Conservation (phyloP, 2,888 invertebrate species). For the Cryptocephalus primarius region DNA sequence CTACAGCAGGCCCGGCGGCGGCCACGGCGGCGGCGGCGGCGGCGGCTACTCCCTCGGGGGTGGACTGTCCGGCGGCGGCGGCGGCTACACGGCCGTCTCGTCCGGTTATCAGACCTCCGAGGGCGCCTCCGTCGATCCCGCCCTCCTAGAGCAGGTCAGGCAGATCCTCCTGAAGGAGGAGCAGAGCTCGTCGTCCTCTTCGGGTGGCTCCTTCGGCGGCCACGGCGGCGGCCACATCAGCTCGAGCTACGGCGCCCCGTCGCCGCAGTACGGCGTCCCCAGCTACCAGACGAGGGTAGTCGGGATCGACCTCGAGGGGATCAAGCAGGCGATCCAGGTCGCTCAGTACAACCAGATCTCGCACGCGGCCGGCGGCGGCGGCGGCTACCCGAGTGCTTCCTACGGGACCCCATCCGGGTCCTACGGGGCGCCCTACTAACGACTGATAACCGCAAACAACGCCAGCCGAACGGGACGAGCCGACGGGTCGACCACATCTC, state of each 20-base stretch:
- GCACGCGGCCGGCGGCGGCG: constrained; percentile 37
- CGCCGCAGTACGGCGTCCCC: constrained; percentile 55
- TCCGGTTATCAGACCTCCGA: constrained; percentile 72
- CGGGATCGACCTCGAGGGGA: constrained; percentile 75
- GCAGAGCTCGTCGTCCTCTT: constrained; percentile 46
- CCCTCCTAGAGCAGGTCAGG: constrained; percentile 72
- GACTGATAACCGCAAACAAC: constrained; percentile 22
- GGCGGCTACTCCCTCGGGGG: constrained; percentile 26
- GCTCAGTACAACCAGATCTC: constrained; percentile 69
- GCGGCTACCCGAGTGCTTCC: constrained; percentile 37
- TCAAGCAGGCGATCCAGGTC: constrained; percentile 79
- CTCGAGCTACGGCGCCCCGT: constrained; percentile 45
- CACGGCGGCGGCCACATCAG: constrained; percentile 36
- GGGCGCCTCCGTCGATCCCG: constrained; percentile 70
- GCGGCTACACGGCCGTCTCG: constrained; percentile 65
- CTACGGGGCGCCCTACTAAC: constrained; percentile 22
- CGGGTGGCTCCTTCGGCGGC: constrained; percentile 37
- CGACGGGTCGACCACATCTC: constrained; percentile 8
- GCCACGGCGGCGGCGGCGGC: constrained; percentile 35
- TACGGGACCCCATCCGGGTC: constrained; percentile 44
- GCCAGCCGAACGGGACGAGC: too few species aligned
- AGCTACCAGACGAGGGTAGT: constrained; percentile 53
- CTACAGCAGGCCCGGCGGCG: constrained; percentile 56
- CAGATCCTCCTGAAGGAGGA: constrained; percentile 78
- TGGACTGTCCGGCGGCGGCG: constrained; percentile 46